Conservation (phyloP, 2,888 invertebrate genomes). For the Heliconius charithonia region DNA sequence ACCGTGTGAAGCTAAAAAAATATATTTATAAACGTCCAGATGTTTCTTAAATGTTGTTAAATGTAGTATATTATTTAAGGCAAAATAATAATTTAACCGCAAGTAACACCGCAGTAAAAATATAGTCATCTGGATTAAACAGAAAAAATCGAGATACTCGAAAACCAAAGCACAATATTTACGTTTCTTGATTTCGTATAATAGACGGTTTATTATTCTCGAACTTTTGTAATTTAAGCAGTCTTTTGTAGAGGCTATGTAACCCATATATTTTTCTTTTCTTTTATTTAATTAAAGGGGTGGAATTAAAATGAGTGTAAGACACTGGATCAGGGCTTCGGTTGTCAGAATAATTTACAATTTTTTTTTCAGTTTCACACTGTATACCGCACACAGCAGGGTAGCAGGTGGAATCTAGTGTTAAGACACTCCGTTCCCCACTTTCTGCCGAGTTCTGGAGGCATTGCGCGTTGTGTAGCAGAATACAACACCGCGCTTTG, state of each 20-base stretch:
- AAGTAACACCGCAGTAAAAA: neutral
- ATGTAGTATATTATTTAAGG: too few species aligned
- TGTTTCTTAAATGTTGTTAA: neutral
- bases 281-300: conserved; percentile 28
- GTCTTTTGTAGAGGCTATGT: conserved; percentile 20
- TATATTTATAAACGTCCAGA: too few species aligned
- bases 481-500: too few species aligned
- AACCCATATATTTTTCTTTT: conserved; percentile 20
- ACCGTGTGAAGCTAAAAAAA: too few species aligned
- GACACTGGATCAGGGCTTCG: neutral
- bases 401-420: too few species aligned
- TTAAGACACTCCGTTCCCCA: too few species aligned
- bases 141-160: neutral
- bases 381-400: too few species aligned
- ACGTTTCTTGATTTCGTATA: conserved; percentile 7
- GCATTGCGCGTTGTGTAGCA: too few species aligned
- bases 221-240: conserved; percentile 24
- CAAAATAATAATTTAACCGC: neutral
- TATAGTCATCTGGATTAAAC: neutral
- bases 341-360: neutral
- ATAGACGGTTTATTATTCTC: conserved; percentile 20
- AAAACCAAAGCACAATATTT: neutral
- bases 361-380: too few species aligned
- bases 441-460: too few species aligned
- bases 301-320: conserved; percentile 19